Conservation (phyloP, 2,888 invertebrate genomes). For the Helicoverpa assulta region DNA sequence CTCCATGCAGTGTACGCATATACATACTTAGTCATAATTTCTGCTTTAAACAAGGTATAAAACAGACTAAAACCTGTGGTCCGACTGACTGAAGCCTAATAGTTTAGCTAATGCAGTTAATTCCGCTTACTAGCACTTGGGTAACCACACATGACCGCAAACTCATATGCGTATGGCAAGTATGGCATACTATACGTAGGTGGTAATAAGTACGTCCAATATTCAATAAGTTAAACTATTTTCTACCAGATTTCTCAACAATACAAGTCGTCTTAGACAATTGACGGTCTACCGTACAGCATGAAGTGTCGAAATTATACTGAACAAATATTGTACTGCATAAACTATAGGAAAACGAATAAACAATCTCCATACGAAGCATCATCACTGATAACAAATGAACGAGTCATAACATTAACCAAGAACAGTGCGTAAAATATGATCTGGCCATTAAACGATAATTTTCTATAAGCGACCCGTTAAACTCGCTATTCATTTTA, state of each 20-base stretch:
- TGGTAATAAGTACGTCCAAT: background rate
- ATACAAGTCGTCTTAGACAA: too few species aligned
- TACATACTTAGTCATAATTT: constrained; percentile 24
- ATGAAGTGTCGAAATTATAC: too few species aligned
- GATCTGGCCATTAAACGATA: constrained; percentile 22
- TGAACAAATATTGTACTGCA: too few species aligned
- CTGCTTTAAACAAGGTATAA: constrained; percentile 21
- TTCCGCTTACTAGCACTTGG: constrained; percentile 54
- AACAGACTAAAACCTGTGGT: constrained; percentile 39
- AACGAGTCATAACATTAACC: background rate
- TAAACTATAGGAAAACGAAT: background rate
- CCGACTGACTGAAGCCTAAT: constrained; percentile 61
- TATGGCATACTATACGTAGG: constrained; percentile 1
- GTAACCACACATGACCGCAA: constrained; percentile 36
- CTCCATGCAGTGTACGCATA: background rate
- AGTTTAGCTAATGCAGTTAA: constrained; percentile 64
- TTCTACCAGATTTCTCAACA: background rate
- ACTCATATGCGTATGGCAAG: background rate
- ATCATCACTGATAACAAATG: background rate
- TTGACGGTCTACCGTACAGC: too few species aligned
- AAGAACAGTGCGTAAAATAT: constrained; percentile 18
- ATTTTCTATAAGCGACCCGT: constrained; percentile 21
- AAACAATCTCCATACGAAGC: background rate
- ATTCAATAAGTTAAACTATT: background rate
- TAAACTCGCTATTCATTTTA: constrained; percentile 41